Percentiles rank a stretch among this genome's conserved stretches.
Conservation (phyloP, 2,888 invertebrate species). For the Chalcosyrphus nemorum region DNA sequence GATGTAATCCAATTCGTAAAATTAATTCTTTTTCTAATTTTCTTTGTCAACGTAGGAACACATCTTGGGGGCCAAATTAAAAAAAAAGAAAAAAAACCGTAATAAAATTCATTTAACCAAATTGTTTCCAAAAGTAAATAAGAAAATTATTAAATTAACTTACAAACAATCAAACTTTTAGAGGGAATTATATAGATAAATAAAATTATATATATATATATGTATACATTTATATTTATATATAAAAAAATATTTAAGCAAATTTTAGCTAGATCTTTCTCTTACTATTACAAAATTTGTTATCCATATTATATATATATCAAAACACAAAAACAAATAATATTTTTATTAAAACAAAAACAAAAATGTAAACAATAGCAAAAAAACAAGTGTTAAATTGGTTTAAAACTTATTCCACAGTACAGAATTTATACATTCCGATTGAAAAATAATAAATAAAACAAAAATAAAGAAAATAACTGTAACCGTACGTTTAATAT, state of each 20-base stretch:
- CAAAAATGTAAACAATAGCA: slow-evolving; percentile 50
- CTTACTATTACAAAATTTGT: slow-evolving; percentile 72
- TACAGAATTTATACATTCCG: slow-evolving; percentile 73
- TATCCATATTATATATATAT: slow-evolving; percentile 57
- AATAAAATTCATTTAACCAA: slow-evolving; percentile 65
- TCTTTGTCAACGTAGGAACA: slow-evolving; percentile 71
- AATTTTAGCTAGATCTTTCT: slow-evolving; percentile 72
- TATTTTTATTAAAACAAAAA: slow-evolving; percentile 37
- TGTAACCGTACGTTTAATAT: slow-evolving; percentile 40
- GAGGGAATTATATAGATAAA: slow-evolving; percentile 73
- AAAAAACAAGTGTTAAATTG: slow-evolving; percentile 60
- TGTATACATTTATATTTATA: slow-evolving; percentile 65
- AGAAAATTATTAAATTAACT: slow-evolving; percentile 36
- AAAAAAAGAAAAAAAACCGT: slow-evolving; percentile 3
- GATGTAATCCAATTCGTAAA: slow-evolving; percentile 59
- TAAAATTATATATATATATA: slow-evolving; percentile 68
- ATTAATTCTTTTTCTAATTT: slow-evolving; percentile 31
- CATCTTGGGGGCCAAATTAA: slow-evolving; percentile 71
- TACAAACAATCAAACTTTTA: slow-evolving; percentile 73
- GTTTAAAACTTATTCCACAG: slow-evolving; percentile 70
- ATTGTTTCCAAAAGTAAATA: slow-evolving; percentile 53
- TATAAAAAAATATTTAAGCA: slow-evolving; percentile 72
- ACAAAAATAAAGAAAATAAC: slow-evolving; percentile 24
- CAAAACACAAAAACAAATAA: slow-evolving; percentile 25
- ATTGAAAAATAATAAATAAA: too few species aligned